phyloP scores from a whole-genome alignment of 2,888 invertebrate species.

The Bombyx huttoni region DNA sequence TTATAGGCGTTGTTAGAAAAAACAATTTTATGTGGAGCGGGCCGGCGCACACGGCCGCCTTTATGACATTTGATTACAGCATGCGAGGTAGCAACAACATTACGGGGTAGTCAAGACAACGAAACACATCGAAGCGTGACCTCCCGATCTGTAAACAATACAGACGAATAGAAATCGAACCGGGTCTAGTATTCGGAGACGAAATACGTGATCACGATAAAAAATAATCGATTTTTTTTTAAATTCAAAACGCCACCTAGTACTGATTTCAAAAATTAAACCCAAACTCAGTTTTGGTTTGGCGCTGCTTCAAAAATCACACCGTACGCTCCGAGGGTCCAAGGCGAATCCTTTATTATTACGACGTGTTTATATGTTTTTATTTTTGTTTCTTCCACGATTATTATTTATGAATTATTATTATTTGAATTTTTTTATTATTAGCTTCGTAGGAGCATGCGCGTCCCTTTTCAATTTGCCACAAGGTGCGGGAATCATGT shows the following conservation, averaged over 20 bases:
- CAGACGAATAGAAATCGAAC: not conserved
- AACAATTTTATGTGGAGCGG: slow-evolving; percentile 65
- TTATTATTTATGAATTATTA: slow-evolving; percentile 74
- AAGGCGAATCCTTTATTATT: slow-evolving; percentile 67
- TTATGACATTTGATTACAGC: slow-evolving; percentile 30
- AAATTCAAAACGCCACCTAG: not conserved
- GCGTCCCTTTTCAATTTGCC: slow-evolving; percentile 69
- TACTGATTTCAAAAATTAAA: not conserved
- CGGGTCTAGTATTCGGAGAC: not conserved
- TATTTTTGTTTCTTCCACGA: slow-evolving; percentile 65
- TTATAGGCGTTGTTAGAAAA: slow-evolving; percentile 69
- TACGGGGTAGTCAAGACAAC: slow-evolving; percentile 18
- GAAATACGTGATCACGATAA: slow-evolving; percentile 5
- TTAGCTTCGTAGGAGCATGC: slow-evolving; percentile 58
- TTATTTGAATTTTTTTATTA: slow-evolving; percentile 70
- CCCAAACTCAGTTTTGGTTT: not conserved
- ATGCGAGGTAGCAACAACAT: slow-evolving; percentile 14
- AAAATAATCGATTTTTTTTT: not conserved
- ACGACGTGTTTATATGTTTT: slow-evolving; percentile 64
- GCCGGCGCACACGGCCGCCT: slow-evolving; percentile 46
- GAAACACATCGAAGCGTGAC: slow-evolving; percentile 5
- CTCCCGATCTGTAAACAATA: not conserved
- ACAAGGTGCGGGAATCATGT: slow-evolving; percentile 43
- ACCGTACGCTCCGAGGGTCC: slow-evolving; percentile 37
- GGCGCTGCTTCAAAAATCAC: slow-evolving; percentile 17